Evolutionary conservation across 2,113 vertebrate species (phyloP), one percentile per base, ranked within the genome.

Genomic region (Brachirus orientalis): DNA sequence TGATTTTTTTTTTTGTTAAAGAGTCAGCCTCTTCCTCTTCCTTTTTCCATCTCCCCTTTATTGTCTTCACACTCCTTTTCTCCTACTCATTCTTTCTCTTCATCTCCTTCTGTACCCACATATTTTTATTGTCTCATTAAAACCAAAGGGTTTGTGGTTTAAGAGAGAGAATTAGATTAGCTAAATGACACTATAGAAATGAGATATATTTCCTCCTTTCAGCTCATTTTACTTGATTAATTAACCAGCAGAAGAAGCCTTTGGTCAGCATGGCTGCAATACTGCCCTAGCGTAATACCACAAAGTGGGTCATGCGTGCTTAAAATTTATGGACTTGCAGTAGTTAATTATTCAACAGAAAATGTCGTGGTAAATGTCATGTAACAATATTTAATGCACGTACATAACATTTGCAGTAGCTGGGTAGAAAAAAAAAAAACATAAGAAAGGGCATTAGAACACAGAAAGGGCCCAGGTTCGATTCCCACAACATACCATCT

Each of bases 291-390:
- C 51, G 11, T 69, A 53, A 48, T 35, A 28, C 35, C 38, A 11
- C 53, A 50, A 69, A 74, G 51, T 55, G 61, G 47, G 63, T 58
- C 76, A 47, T 18, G 13, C 66, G 8, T 22, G 44, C 37, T 53
- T 41, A 46, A 38, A 74, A 75, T 82, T 83, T 75, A 88, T 82
- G 76, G 56, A 75, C 64, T 76, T 11, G 40, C 8, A 18, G 56
- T 56, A 3, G n/a, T 75, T 77, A 80, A 79, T 80, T 82, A 77
- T 88, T 83, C 61, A 85, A 57, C 40, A 55, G 63, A 48, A 75
- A 84, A 88, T 84, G 83, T 65, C 63, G 36, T 53, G 60, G 48
- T 64, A 84, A 86, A 86, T 81, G 74, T 75, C 79, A 86, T 36
- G 59, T 68, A 66, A 69, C 77, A 70, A 40, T 77, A 75, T 82